Conservation (phyloP, 2,797 vertebrate species). For the Gymnocypris eckloni region DNA sequence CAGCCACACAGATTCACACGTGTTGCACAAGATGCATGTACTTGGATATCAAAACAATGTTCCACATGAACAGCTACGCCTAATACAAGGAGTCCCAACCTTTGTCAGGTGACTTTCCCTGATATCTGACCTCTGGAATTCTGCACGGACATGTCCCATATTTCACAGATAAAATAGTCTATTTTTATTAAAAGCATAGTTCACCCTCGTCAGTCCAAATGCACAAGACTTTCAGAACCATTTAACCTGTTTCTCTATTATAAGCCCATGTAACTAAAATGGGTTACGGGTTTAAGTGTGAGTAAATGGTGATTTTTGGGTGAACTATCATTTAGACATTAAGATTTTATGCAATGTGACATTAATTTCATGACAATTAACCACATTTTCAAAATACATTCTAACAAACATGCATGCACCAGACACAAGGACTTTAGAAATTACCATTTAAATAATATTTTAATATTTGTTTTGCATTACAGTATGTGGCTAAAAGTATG, state of each 20-base stretch:
- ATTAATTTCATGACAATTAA: not conserved
- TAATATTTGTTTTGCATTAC: not conserved
- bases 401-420: too few species aligned
- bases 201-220: not conserved
- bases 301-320: not conserved
- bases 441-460: not conserved
- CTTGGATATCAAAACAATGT: not conserved
- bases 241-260: not conserved
- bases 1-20: conserved; percentile 21
- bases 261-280: not conserved
- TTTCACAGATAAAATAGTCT: not conserved
- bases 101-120: too few species aligned
- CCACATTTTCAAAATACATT: not conserved
- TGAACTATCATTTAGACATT: not conserved
- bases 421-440: not conserved
- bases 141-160: not conserved
- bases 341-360: not conserved
- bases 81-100: not conserved
- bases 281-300: not conserved
- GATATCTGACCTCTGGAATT: not conserved
- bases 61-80: not conserved
- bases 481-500: not conserved
- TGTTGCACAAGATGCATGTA: not conserved
- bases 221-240: not conserved
- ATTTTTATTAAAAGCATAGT: not conserved